Percentiles rank a stretch among this genome's conserved stretches.
Conservation (phyloP, 2,797 vertebrate species). For the Amniataba percoides region DNA sequence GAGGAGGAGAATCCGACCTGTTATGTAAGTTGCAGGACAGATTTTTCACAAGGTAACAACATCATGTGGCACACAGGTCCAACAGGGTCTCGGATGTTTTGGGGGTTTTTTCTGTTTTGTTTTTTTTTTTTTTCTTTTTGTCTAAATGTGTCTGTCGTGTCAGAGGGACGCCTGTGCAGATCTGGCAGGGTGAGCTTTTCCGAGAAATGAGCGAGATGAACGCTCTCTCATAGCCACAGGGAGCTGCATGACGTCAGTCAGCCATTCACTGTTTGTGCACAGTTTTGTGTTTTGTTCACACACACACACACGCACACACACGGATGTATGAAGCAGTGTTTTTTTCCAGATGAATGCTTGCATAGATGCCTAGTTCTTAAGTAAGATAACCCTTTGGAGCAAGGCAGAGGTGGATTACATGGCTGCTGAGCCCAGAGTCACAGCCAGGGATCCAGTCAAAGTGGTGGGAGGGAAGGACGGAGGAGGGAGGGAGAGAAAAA, state of each 20-base stretch:
- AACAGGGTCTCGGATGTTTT: conserved; percentile 31
- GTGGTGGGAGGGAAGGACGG: conserved; percentile 69
- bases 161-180: conserved; percentile 56
- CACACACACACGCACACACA: conserved; percentile 52
- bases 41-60: conserved; percentile 58
- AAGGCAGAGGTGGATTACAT: conserved; percentile 82
- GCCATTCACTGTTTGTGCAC: conserved; percentile 77
- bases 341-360: conserved; percentile 79
- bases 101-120: too few relatives aligned
- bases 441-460: conserved; percentile 75
- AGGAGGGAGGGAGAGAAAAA: conserved; percentile 35
- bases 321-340: conserved; percentile 76
- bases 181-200: conserved; percentile 67
- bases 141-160: conserved; percentile 59
- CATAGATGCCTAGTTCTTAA: conserved; percentile 80
- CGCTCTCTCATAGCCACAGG: conserved; percentile 74
- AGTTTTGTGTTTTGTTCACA: conserved; percentile 71
- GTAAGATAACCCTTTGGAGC: conserved; percentile 81
- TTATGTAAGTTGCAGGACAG: conserved; percentile 65
- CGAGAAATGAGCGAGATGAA: conserved; percentile 75
- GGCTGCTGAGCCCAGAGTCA: conserved; percentile 78
- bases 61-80: conserved; percentile 54
- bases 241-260: conserved; percentile 78
- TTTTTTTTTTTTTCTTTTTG: conserved; percentile 32
- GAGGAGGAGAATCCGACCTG: conserved; percentile 56